A percentile compares a stretch with the other conserved stretches of the same genome.
Conservation (phyloP, 1,140 invertebrate species). For the Pinna nobilis region DNA sequence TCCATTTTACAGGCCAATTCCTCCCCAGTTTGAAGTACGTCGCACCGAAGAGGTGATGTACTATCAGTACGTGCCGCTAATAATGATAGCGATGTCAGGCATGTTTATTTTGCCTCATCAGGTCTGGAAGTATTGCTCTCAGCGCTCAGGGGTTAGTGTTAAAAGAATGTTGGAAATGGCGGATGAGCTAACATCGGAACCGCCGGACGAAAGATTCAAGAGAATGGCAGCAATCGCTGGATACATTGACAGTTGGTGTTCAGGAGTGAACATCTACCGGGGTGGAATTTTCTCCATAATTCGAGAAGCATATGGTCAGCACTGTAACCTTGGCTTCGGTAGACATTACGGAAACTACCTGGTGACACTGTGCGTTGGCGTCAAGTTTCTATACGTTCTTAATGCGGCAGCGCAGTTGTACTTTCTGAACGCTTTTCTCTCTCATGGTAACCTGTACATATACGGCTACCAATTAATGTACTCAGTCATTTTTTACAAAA, state of each 20-base stretch:
- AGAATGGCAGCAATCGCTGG: slow-evolving; percentile 45
- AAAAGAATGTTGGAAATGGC: slow-evolving; percentile 80
- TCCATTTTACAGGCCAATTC: slow-evolving; percentile 71
- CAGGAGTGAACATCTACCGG: slow-evolving; percentile 34
- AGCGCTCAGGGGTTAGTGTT: slow-evolving; percentile 52
- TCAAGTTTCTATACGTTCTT: slow-evolving; percentile 59
- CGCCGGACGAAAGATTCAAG: slow-evolving; percentile 40
- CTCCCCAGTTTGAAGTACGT: slow-evolving; percentile 38
- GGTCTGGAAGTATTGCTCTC: slow-evolving; percentile 60
- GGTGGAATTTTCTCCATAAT: slow-evolving; percentile 37
- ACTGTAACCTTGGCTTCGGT: slow-evolving; percentile 62
- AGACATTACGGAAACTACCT: slow-evolving; percentile 75
- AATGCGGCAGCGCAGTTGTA: slow-evolving; percentile 63
- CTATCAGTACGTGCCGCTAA: slow-evolving; percentile 96
- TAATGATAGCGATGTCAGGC: slow-evolving; percentile 90
- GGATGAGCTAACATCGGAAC: slow-evolving; percentile 60
- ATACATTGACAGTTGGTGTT: slow-evolving; percentile 53
- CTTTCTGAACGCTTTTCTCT: slow-evolving; percentile 62
- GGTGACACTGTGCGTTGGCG: slow-evolving; percentile 72
- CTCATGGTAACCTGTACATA: slow-evolving; percentile 70
- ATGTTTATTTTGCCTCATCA: slow-evolving; percentile 93
- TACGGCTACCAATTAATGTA: slow-evolving; percentile 74
- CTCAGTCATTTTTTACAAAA: slow-evolving; percentile 66
- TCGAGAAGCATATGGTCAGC: slow-evolving; percentile 29
- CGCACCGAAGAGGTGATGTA: slow-evolving; percentile 80